Conservation (phyloP, 2,888 invertebrate species). For the Torymus auratus region DNA sequence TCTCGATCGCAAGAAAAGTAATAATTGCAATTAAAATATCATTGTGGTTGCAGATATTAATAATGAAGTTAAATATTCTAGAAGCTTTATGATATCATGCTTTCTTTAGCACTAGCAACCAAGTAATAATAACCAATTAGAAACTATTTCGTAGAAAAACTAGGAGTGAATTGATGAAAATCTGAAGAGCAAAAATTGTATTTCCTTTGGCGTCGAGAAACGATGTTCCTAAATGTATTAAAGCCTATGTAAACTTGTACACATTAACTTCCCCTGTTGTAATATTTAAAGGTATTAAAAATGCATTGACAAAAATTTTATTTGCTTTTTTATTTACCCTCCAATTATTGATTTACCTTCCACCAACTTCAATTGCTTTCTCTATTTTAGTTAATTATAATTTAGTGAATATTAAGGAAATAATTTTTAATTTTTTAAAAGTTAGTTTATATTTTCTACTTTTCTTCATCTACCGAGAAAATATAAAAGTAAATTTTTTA, state of each 20-base stretch:
- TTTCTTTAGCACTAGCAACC: constrained; percentile 5
- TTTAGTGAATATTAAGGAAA: too few relatives aligned
- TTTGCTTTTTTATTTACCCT: neutral
- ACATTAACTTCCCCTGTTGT: constrained; percentile 51
- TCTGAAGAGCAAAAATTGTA: constrained; percentile 5
- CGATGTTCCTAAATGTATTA: constrained; percentile 53
- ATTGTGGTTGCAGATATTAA: constrained; percentile 1
- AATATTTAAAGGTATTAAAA: constrained; percentile 51
- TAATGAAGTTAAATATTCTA: constrained; percentile 26
- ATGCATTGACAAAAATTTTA: constrained; percentile 31
- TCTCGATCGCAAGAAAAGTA: constrained; percentile 23
- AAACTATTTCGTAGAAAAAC: constrained; percentile 2
- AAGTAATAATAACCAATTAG: constrained; percentile 17
- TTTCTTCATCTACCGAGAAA: too few relatives aligned
- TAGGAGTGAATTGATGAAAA: constrained; percentile 3
- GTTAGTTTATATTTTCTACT: too few relatives aligned
- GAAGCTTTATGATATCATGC: constrained; percentile 23
- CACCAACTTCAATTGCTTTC: neutral
- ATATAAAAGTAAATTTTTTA: too few relatives aligned
- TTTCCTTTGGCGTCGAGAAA: constrained; percentile 44
- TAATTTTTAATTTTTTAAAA: too few relatives aligned
- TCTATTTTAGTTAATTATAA: too few relatives aligned
- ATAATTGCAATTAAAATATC: constrained; percentile 3
- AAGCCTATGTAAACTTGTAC: constrained; percentile 49
- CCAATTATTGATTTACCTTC: too few relatives aligned